Conservation (phyloP, 2,113 vertebrate genomes). For the Phoxinus phoxinus region DNA sequence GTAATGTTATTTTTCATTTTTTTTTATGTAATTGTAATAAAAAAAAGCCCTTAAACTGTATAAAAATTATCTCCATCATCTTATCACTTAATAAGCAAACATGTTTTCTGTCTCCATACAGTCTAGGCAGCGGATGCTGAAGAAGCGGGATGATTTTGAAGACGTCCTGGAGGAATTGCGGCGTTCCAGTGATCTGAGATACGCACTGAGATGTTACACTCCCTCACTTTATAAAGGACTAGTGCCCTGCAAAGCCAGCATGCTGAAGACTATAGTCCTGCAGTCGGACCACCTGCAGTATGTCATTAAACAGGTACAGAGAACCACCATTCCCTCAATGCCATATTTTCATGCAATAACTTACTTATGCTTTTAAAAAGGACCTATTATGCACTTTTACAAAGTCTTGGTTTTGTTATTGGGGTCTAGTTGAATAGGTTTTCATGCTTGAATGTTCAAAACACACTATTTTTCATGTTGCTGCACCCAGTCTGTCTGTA, state of each 20-base stretch:
- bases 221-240: constrained; percentile 87
- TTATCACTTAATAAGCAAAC: not conserved
- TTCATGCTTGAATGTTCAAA: no score
- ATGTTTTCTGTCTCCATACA: constrained; percentile 42
- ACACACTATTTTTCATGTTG: no score
- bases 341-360: not conserved
- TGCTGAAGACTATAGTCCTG: constrained; percentile 85
- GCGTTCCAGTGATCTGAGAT: constrained; percentile 89
- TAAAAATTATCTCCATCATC: not conserved
- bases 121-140: constrained; percentile 81
- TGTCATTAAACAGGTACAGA: constrained; percentile 85
- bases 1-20: not conserved
- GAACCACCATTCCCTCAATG: not conserved
- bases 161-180: constrained; percentile 93
- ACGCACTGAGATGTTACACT: constrained; percentile 88
- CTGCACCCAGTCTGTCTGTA: no score
- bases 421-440: no score
- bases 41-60: not conserved
- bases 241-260: constrained; percentile 79
- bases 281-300: constrained; percentile 86
- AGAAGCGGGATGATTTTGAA: constrained; percentile 94
- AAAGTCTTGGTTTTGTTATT: no score
- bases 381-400: no score
- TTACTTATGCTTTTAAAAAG: not conserved
- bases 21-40: not conserved